A percentile compares a stretch with the other conserved stretches of the same genome.
These are phyloP conservation scores for Eugnorisma glareosa DNA, from an alignment of 2,888 invertebrate species.

Conservation along the genomic window DNA sequence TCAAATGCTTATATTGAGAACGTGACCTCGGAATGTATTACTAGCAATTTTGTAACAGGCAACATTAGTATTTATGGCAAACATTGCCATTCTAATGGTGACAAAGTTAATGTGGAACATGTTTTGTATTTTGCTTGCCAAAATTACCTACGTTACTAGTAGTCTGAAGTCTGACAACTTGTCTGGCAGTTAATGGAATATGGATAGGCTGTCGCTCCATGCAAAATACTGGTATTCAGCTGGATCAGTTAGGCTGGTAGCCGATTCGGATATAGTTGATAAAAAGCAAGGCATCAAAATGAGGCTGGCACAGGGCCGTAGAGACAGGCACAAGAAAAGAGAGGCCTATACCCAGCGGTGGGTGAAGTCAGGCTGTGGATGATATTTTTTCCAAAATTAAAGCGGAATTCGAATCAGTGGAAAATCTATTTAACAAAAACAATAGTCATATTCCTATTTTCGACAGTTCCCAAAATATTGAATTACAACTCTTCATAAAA, in stretches of 20 bases:
- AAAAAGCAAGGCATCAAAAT: neutral
- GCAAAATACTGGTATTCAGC: neutral
- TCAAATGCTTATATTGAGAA: slow-evolving; percentile 66
- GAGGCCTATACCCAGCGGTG: too few species aligned
- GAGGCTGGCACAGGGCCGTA: too few species aligned
- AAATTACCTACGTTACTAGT: neutral
- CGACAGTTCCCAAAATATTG: neutral
- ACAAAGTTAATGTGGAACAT: slow-evolving; percentile 8
- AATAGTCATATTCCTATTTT: neutral
- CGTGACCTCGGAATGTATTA: slow-evolving; percentile 68
- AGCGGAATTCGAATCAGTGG: neutral
- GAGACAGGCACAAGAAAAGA: too few species aligned
- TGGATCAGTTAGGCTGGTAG: neutral
- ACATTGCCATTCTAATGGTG: slow-evolving; percentile 31
- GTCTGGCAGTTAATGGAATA: neutral
- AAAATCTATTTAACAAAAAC: neutral
- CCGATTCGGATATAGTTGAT: neutral
- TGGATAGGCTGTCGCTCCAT: neutral
- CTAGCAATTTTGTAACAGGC: slow-evolving; percentile 62
- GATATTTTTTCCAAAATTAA: neutral
- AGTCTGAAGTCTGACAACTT: neutral
- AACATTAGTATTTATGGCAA: slow-evolving; percentile 44
- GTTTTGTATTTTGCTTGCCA: neutral
- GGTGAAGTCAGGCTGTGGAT: too few species aligned
- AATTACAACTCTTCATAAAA: neutral